phyloP scores from a whole-genome alignment of 2,888 invertebrate species.

The Callinectes sapidus region DNA sequence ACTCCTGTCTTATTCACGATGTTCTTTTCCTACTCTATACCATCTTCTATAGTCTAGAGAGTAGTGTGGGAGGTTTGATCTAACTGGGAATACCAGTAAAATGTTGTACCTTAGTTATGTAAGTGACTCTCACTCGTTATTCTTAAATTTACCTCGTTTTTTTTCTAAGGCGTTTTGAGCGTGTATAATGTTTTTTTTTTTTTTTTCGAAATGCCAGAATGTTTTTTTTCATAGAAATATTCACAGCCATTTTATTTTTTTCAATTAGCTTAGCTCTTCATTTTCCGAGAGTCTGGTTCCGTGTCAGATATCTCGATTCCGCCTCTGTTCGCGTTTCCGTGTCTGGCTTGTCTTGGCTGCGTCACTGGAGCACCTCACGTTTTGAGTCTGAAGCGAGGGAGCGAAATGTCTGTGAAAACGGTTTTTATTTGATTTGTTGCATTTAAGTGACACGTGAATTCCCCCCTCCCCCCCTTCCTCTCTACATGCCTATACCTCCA shows the following conservation, averaged over 20 bases:
- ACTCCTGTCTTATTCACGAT: no score
- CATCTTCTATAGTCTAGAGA: no score
- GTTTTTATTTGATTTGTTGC: background rate
- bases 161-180: no score
- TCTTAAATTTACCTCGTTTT: no score
- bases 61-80: no score
- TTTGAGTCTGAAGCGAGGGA: background rate
- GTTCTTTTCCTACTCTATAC: no score
- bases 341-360: background rate
- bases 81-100: no score
- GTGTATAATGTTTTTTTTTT: no score
- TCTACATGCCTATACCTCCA: background rate
- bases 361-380: background rate
- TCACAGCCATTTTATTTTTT: background rate
- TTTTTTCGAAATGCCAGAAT: no score
- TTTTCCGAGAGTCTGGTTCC: background rate
- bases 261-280: background rate
- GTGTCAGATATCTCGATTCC: background rate
- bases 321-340: background rate
- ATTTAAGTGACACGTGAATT: background rate
- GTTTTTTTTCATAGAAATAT: no score
- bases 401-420: background rate
- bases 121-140: no score
- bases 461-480: slow-evolving; percentile 27
- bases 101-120: no score